phyloP scores from a whole-genome alignment of 2,113 vertebrate species.

The Epinephelus moara region DNA sequence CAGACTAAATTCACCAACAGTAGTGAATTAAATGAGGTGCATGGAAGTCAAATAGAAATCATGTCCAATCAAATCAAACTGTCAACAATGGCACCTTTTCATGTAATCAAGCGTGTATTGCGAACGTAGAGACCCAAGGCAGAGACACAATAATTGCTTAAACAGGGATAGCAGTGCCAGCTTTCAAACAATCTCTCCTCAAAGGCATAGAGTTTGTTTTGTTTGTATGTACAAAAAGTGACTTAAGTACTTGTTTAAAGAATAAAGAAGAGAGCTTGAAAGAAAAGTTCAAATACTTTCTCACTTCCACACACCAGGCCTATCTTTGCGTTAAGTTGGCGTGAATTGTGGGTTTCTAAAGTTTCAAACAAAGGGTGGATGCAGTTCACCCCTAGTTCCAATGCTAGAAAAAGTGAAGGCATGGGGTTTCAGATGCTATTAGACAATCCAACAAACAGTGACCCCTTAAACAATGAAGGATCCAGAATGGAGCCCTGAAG shows the following conservation, averaged over 20 bases:
- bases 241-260: not conserved
- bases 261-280: not conserved
- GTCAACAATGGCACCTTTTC: not conserved
- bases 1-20: slow-evolving; percentile 25
- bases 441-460: not conserved
- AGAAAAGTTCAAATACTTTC: not conserved
- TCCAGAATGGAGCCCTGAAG: slow-evolving; percentile 1
- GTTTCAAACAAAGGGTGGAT: not conserved
- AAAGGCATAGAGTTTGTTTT: not conserved
- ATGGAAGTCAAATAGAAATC: not conserved
- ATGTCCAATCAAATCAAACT: not conserved
- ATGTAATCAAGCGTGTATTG: slow-evolving; percentile 3
- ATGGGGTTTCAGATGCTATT: not conserved
- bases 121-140: not conserved
- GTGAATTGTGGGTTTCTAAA: not conserved
- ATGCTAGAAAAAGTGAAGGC: not conserved
- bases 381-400: not conserved
- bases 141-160: not conserved
- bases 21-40: not conserved
- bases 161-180: not conserved
- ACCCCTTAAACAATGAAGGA: not conserved
- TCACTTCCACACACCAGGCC: not conserved
- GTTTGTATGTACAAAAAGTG: not conserved
- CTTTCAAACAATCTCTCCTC: not conserved
- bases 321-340: not conserved